Evolutionary conservation across 1,140 invertebrate genomes (phyloP).

Genomic region (Samia ricini): DNA sequence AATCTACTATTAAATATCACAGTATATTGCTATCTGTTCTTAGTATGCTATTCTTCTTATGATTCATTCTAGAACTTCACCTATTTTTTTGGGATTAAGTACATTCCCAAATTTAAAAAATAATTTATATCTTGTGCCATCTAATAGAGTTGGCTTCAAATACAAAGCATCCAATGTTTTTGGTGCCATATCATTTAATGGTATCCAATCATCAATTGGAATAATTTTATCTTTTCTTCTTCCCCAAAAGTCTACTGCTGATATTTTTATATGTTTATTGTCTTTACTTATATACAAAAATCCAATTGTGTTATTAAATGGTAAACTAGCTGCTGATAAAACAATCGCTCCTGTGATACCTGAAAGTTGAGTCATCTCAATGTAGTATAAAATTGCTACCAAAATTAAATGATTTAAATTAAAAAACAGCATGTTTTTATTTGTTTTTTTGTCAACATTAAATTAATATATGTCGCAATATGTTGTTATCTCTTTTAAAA

Average conservation of each 20-base stretch:
- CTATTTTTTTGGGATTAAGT: constrained; percentile 51
- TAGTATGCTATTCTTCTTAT: neutral
- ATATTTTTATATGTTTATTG: constrained; percentile 73
- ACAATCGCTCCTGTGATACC: constrained; percentile 60
- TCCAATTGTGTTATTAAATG: constrained; percentile 77
- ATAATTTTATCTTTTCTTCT: constrained; percentile 73
- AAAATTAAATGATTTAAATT: too few relatives aligned
- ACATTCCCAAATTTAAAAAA: constrained; percentile 59
- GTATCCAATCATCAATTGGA: constrained; percentile 66
- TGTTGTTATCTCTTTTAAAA: too few relatives aligned
- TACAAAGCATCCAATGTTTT: constrained; percentile 56
- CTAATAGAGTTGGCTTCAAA: constrained; percentile 46
- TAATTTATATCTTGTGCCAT: constrained; percentile 63
- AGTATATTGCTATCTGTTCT: neutral
- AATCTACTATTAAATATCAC: neutral
- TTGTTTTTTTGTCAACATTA: too few relatives aligned
- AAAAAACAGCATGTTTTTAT: too few relatives aligned
- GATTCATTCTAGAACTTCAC: constrained; percentile 53
- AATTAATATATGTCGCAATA: too few relatives aligned
- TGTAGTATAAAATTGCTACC: constrained; percentile 12
- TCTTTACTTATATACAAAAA: constrained; percentile 78
- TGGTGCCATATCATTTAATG: constrained; percentile 59
- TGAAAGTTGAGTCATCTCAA: constrained; percentile 40
- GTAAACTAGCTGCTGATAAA: constrained; percentile 54
- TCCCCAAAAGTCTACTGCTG: constrained; percentile 79